These are phyloP conservation scores for Porites lobata DNA, from an alignment of 92 coral and sea anemone species.

Conservation along the genomic window DNA sequence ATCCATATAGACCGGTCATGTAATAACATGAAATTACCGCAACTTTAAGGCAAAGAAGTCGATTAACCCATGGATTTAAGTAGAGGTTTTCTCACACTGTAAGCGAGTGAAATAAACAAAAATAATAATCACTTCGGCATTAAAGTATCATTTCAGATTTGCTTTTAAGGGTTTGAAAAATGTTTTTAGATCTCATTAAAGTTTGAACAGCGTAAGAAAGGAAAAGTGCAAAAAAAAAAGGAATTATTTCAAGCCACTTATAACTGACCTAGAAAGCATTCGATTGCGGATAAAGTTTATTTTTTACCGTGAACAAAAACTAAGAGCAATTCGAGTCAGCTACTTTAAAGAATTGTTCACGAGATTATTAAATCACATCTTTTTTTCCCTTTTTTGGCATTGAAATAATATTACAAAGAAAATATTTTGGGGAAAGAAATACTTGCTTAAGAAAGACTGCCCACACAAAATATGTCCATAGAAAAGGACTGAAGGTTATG, in stretches of 20 bases:
- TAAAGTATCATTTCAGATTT: not conserved
- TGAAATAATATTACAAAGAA: not conserved
- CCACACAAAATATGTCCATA: not conserved
- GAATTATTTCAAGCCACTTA: not conserved
- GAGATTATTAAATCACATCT: not conserved
- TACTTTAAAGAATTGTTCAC: not conserved
- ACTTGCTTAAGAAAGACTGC: not conserved
- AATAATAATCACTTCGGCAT: not conserved
- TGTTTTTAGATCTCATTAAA: constrained; percentile 49
- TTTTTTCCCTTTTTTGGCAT: not conserved
- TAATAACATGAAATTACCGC: constrained; percentile 39
- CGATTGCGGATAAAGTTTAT: not conserved
- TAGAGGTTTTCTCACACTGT: constrained; percentile 36
- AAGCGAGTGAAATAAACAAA: constrained; percentile 31
- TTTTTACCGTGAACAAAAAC: not conserved
- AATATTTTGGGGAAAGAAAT: not conserved
- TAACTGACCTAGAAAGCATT: not conserved
- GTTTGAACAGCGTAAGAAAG: constrained; percentile 35
- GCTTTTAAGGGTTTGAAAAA: constrained; percentile 14
- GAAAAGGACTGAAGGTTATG: not conserved
- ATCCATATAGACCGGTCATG: constrained; percentile 34
- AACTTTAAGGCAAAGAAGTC: constrained; percentile 45
- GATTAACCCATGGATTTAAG: constrained; percentile 33
- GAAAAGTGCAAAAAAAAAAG: constrained; percentile 33
- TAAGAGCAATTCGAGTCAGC: not conserved